These are phyloP conservation scores for Cancer borealis DNA, from an alignment of 2,888 invertebrate genomes.

Conservation along the genomic window DNA sequence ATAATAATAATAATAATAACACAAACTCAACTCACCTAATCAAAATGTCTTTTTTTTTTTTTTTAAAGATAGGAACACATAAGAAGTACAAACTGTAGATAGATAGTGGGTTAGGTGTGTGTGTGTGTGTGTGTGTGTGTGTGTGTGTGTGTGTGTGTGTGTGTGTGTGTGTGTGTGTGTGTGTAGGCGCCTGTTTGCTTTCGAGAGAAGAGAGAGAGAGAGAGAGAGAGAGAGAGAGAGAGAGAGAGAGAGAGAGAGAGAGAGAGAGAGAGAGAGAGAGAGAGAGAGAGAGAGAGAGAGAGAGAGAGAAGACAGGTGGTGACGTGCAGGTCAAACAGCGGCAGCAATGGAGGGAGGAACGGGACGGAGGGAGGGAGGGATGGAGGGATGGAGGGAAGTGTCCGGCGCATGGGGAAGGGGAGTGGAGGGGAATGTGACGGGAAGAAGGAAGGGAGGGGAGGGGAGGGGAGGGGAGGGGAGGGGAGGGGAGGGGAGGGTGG, in stretches of 20 bases:
- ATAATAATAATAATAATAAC: neutral
- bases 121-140: neutral
- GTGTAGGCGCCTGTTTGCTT: neutral
- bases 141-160: conserved; percentile 6
- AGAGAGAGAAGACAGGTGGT: conserved; percentile 47
- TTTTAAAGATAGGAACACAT: neutral
- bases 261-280: conserved; percentile 39
- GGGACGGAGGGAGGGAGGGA: neutral
- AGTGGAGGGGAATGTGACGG: neutral
- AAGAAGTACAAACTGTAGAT: neutral
- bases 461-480: neutral
- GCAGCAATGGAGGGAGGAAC: conserved; percentile 31
- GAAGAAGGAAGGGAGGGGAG: neutral
- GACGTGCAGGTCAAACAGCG: conserved; percentile 72
- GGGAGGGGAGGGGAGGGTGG: neutral
- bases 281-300: conserved; percentile 49
- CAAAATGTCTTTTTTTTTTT: neutral
- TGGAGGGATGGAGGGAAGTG: conserved; percentile 29
- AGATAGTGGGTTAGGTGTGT: neutral
- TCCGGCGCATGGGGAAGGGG: conserved; percentile 2
- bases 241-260: conserved; percentile 40
- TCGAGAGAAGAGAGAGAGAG: conserved; percentile 4
- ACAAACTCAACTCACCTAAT: neutral
- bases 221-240: conserved; percentile 30
- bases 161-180: conserved; percentile 22